phyloP scores from a whole-genome alignment of 1,140 invertebrate genomes.

The Nasonia giraulti region DNA sequence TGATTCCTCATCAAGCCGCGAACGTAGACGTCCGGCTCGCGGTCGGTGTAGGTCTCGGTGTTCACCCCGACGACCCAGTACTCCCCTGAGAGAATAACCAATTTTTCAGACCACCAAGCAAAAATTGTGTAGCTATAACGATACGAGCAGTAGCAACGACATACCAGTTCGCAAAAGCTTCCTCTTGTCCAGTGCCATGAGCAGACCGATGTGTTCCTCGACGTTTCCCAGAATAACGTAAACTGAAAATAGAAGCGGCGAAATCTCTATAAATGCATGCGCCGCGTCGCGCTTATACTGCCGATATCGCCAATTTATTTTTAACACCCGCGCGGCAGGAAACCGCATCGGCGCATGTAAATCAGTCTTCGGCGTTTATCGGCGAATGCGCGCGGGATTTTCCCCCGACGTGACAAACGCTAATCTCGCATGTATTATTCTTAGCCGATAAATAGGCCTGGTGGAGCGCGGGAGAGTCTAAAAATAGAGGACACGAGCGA shows the following conservation, averaged over 20 bases:
- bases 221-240: conserved; percentile 94
- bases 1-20: conserved; percentile 82
- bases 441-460: background rate
- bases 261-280: background rate
- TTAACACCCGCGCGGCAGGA: background rate
- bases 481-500: background rate
- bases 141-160: background rate
- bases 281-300: background rate
- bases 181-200: conserved; percentile 87
- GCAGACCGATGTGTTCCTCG: conserved; percentile 88
- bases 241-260: conserved; percentile 78
- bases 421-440: background rate
- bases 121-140: background rate
- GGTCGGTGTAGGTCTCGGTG: conserved; percentile 87
- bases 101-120: background rate
- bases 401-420: background rate
- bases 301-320: background rate
- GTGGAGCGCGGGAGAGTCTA: background rate
- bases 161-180: conserved; percentile 87
- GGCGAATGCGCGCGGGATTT: background rate
- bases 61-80: conserved; percentile 94
- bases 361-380: background rate
- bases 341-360: background rate
- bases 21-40: conserved; percentile 84
- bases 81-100: conserved; percentile 78